Evolutionary conservation across 2,113 vertebrate genomes (phyloP).

Genomic region (Tichodroma muraria): DNA sequence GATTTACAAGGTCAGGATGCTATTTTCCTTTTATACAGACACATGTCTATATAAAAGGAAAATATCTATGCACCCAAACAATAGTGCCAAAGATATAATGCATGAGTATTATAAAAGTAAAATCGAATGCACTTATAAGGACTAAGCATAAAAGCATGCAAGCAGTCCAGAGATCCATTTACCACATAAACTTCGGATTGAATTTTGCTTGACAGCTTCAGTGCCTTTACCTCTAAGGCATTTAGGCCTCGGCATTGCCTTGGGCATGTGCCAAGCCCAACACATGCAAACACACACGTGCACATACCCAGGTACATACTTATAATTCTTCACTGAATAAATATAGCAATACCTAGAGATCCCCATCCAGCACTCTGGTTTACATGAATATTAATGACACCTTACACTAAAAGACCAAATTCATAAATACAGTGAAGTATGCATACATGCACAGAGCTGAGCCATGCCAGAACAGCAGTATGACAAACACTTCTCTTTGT

Average conservation of each 20-base stretch:
- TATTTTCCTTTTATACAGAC: background rate
- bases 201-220: background rate
- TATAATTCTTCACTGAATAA: background rate
- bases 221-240: fast-evolving
- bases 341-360: background rate
- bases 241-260: background rate
- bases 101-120: background rate
- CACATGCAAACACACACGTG: background rate
- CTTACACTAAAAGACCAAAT: background rate
- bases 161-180: background rate
- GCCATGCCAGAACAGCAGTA: background rate
- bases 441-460: background rate
- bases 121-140: background rate
- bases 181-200: background rate
- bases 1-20: background rate
- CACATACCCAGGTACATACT: background rate
- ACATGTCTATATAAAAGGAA: no score
- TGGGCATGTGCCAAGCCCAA: background rate
- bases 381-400: background rate
- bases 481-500: background rate
- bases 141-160: background rate
- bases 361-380: background rate
- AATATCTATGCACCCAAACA: background rate
- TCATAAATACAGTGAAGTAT: background rate
- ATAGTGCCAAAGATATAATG: background rate